phyloP scores from a whole-genome alignment of 2,113 vertebrate genomes.

The Urocynchramus pylzowi region DNA sequence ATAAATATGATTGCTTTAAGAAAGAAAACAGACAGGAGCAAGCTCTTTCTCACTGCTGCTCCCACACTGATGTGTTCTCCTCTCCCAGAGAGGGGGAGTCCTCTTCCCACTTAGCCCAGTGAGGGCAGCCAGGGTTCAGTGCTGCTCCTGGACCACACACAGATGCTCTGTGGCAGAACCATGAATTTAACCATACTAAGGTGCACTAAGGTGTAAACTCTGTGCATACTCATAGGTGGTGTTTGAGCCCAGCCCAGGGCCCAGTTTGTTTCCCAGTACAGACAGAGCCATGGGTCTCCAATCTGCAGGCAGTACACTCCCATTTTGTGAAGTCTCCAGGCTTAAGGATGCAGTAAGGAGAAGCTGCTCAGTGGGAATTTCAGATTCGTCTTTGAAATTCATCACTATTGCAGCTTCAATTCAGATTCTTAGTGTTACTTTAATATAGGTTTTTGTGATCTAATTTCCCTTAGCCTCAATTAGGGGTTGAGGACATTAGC shows the following conservation, averaged over 20 bases:
- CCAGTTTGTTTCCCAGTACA: not conserved
- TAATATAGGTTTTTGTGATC: not conserved
- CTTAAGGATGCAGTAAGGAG: not conserved
- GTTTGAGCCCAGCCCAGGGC: not conserved
- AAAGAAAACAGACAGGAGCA: not conserved
- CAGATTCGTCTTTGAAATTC: not conserved
- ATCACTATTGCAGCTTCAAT: not conserved
- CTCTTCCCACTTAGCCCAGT: fast-evolving
- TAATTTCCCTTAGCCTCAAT: slow-evolving; percentile 15
- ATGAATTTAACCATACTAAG: not conserved
- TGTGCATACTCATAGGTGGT: not conserved
- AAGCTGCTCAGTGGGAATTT: not conserved
- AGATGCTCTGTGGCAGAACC: fast-evolving
- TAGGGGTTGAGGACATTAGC: not conserved
- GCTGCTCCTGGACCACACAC: not conserved
- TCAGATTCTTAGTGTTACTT: not conserved
- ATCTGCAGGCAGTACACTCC: not conserved
- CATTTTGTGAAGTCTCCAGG: not conserved
- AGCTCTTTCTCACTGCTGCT: not conserved
- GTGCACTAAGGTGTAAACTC: fast-evolving
- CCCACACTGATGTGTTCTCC: not conserved
- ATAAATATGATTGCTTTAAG: not conserved
- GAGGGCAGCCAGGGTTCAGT: not conserved
- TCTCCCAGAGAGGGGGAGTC: fast-evolving
- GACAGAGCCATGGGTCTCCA: not conserved